Percentiles rank a stretch among this genome's conserved stretches.
Evolutionary conservation across 2,113 vertebrate genomes (phyloP).

Genomic region (Brachirus orientalis): DNA sequence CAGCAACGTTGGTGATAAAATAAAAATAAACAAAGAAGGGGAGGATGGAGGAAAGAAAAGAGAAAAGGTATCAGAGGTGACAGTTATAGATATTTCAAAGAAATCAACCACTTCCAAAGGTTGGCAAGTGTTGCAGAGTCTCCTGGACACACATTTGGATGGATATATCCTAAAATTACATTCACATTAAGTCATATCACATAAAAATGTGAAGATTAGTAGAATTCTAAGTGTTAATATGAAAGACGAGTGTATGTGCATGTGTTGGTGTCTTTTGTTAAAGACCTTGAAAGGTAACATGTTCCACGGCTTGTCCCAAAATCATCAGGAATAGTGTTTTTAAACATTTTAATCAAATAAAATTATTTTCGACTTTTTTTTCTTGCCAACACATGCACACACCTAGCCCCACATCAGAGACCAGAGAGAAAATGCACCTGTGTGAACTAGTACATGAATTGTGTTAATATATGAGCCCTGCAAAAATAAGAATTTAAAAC

Average conservation of each 20-base stretch:
- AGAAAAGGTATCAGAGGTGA: conserved; percentile 72
- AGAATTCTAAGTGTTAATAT: neutral
- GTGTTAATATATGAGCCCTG: neutral
- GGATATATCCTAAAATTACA: neutral
- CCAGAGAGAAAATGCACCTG: neutral
- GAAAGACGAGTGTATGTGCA: conserved; percentile 6
- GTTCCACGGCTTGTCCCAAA: too few species aligned
- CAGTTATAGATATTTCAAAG: conserved; percentile 58
- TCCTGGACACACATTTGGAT: neutral
- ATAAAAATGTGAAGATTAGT: conserved; percentile 7
- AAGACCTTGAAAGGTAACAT: too few species aligned
- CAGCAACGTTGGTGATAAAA: conserved; percentile 61
- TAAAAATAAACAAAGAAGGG: conserved; percentile 27
- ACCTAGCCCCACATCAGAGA: neutral
- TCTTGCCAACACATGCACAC: neutral
- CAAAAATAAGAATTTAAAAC: neutral
- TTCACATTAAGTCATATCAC: conserved; percentile 11
- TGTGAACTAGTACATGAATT: neutral
- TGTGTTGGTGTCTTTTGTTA: neutral
- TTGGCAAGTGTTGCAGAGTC: conserved; percentile 39
- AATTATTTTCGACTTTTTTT: neutral
- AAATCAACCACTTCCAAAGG: conserved; percentile 61
- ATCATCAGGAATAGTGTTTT: too few species aligned
- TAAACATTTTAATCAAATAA: too few species aligned
- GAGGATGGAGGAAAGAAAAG: conserved; percentile 56